phyloP scores from a whole-genome alignment of 2,888 invertebrate genomes.

The Syritta pipiens region DNA sequence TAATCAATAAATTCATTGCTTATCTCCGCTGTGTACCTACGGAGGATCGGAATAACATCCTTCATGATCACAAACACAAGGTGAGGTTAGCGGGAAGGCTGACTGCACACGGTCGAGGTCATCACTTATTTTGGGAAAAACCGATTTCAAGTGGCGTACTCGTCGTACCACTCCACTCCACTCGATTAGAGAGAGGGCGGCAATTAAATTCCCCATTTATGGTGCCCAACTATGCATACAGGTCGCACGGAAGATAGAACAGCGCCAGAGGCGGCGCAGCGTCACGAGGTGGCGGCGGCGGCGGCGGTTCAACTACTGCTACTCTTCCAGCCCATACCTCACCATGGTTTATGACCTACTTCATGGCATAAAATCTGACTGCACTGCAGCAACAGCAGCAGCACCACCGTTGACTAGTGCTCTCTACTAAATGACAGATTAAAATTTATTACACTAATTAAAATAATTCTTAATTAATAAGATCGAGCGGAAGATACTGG shows the following conservation, averaged over 20 bases:
- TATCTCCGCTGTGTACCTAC: slow-evolving; percentile 50
- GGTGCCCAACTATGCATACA: slow-evolving; percentile 61
- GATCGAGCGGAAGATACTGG: slow-evolving; percentile 71
- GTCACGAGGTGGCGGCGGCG: slow-evolving; percentile 44
- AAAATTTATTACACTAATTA: slow-evolving; percentile 80
- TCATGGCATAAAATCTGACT: slow-evolving; percentile 59
- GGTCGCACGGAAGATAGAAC: slow-evolving; percentile 30
- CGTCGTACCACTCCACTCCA: slow-evolving; percentile 14
- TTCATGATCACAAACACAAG: slow-evolving; percentile 53
- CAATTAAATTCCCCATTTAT: slow-evolving; percentile 69
- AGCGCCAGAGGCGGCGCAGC: not conserved
- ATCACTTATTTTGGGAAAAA: slow-evolving; percentile 56
- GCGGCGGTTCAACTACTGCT: not conserved
- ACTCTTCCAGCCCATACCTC: slow-evolving; percentile 47
- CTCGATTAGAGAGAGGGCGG: too few species aligned
- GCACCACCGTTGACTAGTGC: not conserved
- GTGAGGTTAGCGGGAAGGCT: not conserved
- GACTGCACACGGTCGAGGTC: slow-evolving; percentile 62
- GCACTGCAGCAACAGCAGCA: slow-evolving; percentile 31
- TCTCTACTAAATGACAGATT: slow-evolving; percentile 59
- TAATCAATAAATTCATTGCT: slow-evolving; percentile 67
- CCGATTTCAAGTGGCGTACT: slow-evolving; percentile 20
- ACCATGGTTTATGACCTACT: slow-evolving; percentile 64
- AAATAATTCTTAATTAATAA: slow-evolving; percentile 80
- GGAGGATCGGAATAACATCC: slow-evolving; percentile 29